Base-by-base conservation (phyloP, 2,797 vertebrate species). In the Hylomyscus alleni region DNA sequence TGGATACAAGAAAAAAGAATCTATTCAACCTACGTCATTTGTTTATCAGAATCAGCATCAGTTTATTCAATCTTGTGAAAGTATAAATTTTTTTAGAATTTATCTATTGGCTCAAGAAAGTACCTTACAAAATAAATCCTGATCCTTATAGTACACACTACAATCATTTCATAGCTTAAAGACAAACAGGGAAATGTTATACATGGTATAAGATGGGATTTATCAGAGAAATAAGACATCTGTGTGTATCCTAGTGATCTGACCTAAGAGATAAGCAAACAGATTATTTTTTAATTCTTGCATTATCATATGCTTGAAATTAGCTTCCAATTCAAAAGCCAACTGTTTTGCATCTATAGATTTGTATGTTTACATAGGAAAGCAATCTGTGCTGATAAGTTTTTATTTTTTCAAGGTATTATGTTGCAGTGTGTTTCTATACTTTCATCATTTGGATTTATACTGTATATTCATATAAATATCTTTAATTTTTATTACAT, bases 41-140 rank as follows among this genome's bases (percentile, higher is more conserved):
- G 26, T 85, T 91, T 97, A 93, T 89, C 93, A 56, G 80, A 96
- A 96, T 37, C 0, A 94, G 14, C 0, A 11, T 34, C 73, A 72
- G 47, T 77, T 89, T 94, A 86, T 65, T 76, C 72, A 83, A 67
- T 60, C 20, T 86, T 94, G 62, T 91, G 52, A 97, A 95, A 89
- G 65, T 89, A 85, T 50, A 82, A 73, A 73, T 69, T 77, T 90
- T 93, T 89, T 62, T 95, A 96, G 31, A 22, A 84, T 65, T 31
- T 40, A 93, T 87, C 31, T 1, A 34, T 7, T 3, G 44, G 20
- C 40, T 75, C 20, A 86, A 62, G 88, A 93, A 82, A 89, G 83
- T 87, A 62, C 2, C 44, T 76, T 52, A 96, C 15, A 87, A 94
- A 94, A 81, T 86, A 90, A 93, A 78, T 69, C 26, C 1, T 14